phyloP scores from a whole-genome alignment of 35 echinoderm and acorn worm species.

The Hemicentrotus pulcherrimus region DNA sequence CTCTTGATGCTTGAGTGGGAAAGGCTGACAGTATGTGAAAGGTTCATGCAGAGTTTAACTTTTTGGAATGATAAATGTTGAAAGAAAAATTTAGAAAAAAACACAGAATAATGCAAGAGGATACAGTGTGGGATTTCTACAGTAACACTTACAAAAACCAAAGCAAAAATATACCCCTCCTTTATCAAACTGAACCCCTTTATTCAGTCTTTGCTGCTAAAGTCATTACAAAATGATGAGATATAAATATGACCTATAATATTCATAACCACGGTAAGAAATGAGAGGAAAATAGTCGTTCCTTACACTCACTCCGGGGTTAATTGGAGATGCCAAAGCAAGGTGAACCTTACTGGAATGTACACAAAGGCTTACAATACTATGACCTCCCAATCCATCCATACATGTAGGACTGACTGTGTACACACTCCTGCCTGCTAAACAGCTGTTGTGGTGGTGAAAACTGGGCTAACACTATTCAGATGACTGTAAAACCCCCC shows the following conservation, averaged over 20 bases:
- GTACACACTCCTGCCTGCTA: background rate
- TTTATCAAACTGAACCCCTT: too few relatives aligned
- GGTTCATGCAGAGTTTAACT: too few relatives aligned
- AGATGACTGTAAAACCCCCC: constrained; percentile 14
- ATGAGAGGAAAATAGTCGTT: background rate
- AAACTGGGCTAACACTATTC: constrained; percentile 12
- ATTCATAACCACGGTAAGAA: background rate
- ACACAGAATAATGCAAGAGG: too few relatives aligned
- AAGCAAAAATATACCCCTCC: background rate
- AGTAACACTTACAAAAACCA: background rate
- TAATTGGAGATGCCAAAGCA: background rate
- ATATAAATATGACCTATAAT: background rate
- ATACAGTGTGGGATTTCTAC: too few relatives aligned
- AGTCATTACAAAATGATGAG: background rate
- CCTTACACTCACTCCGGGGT: background rate
- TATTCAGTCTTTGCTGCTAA: background rate
- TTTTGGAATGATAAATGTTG: too few relatives aligned
- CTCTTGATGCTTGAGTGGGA: too few relatives aligned
- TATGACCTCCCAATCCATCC: background rate
- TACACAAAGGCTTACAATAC: background rate
- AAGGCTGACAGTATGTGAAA: too few relatives aligned
- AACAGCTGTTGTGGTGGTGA: constrained; percentile 15
- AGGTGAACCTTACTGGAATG: background rate
- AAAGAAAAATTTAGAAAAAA: too few relatives aligned
- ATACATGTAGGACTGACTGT: background rate